Conservation (phyloP, 1,140 invertebrate genomes). For the Zaprionus nigranus region DNA sequence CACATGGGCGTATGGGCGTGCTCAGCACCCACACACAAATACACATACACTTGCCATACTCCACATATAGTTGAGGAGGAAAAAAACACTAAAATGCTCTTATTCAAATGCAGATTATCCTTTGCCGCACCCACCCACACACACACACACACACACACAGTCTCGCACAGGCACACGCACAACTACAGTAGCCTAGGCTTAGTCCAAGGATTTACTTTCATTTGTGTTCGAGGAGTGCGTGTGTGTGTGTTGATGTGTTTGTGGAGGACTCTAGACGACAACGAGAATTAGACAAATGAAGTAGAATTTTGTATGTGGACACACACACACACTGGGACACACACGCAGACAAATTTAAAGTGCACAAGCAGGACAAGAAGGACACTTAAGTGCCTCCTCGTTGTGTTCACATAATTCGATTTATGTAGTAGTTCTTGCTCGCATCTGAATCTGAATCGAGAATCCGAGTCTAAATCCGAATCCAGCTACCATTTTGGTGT, state of each 20-base stretch:
- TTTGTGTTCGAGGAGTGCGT: constrained; percentile 71
- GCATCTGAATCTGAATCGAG: background rate
- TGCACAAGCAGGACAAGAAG: constrained; percentile 52
- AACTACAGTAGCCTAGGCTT: constrained; percentile 57
- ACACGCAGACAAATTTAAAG: constrained; percentile 38
- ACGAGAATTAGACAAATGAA: constrained; percentile 79
- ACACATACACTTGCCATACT: background rate
- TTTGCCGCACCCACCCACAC: constrained; percentile 53
- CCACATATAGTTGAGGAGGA: constrained; percentile 67
- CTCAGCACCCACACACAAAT: constrained; percentile 32
- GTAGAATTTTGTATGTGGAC: constrained; percentile 73
- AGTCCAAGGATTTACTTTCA: constrained; percentile 79
- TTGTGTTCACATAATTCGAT: constrained; percentile 77
- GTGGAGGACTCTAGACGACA: constrained; percentile 59
- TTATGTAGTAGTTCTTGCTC: constrained; percentile 59
- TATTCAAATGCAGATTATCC: constrained; percentile 84
- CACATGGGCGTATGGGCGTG: constrained; percentile 66
- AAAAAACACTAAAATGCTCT: constrained; percentile 82
- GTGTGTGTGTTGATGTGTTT: constrained; percentile 46
- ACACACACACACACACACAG: constrained; percentile 36
- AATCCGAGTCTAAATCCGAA: background rate
- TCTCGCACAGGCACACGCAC: constrained; percentile 33
- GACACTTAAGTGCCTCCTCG: constrained; percentile 73
- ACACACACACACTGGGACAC: constrained; percentile 38
- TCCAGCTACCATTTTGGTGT: background rate